Conservation (phyloP, 1,140 invertebrate genomes). For the Aphelinus atriplicis region DNA sequence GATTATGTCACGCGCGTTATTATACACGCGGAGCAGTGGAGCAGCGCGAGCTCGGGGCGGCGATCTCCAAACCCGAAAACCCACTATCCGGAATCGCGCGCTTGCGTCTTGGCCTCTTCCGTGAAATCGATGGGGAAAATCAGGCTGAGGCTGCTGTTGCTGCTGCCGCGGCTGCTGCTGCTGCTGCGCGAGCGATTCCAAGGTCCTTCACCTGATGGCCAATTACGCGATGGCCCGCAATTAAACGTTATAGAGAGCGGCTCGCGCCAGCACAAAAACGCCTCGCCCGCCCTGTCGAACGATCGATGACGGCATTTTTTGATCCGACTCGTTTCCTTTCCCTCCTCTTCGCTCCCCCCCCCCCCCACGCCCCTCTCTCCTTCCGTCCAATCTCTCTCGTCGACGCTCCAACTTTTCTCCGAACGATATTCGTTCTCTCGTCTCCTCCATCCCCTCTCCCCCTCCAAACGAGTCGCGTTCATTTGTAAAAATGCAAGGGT, state of each 20-base stretch:
- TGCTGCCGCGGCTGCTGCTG: no score
- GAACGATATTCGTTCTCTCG: neutral
- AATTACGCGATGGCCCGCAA: slow-evolving; percentile 27
- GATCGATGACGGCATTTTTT: slow-evolving; percentile 28
- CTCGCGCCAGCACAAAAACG: slow-evolving; percentile 6
- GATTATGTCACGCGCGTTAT: neutral
- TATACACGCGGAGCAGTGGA: neutral
- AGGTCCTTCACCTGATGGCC: slow-evolving; percentile 28
- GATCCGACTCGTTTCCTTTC: slow-evolving; percentile 13
- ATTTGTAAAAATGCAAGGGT: no score
- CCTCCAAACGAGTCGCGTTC: no score
- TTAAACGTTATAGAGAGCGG: slow-evolving; percentile 24
- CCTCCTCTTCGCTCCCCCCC: neutral
- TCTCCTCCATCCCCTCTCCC: no score
- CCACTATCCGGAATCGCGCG: slow-evolving; percentile 4
- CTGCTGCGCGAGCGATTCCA: neutral
- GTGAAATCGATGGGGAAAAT: slow-evolving; percentile 27
- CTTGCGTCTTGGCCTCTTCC: neutral
- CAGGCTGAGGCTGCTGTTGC: neutral
- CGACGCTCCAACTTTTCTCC: slow-evolving; percentile 21
- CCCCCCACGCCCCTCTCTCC: no score
- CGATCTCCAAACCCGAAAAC: slow-evolving; percentile 1
- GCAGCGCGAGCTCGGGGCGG: neutral
- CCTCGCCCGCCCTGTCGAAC: slow-evolving; percentile 4
- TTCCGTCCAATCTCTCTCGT: no score